Percentiles rank a stretch among this genome's conserved stretches.
Evolutionary conservation across 2,888 invertebrate species (phyloP).

Genomic region (Vesta saturnalis): DNA sequence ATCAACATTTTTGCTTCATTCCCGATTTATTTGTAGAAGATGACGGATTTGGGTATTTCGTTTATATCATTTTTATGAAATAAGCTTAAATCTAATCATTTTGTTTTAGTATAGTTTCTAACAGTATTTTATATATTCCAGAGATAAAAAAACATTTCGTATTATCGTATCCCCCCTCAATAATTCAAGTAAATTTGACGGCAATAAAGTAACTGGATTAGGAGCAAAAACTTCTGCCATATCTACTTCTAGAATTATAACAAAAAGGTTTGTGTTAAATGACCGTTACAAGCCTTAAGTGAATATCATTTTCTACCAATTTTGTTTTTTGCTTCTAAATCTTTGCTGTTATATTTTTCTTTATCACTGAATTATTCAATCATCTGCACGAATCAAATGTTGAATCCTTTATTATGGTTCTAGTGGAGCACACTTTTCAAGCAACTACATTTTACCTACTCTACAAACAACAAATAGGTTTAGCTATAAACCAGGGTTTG

Average conservation of each 20-base stretch:
- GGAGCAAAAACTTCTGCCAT: constrained; percentile 51
- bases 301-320: not conserved
- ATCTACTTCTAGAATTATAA: constrained; percentile 53
- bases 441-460: constrained; percentile 18
- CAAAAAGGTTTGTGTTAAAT: constrained; percentile 56
- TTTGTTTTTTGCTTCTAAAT: not conserved
- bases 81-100: too few relatives aligned
- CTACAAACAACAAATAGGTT: constrained; percentile 11
- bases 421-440: constrained; percentile 12
- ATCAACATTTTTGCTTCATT: too few relatives aligned
- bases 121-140: too few relatives aligned
- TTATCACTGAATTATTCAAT: too few relatives aligned
- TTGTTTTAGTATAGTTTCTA: too few relatives aligned
- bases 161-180: constrained; percentile 46
- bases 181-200: constrained; percentile 47
- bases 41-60: too few relatives aligned
- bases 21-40: too few relatives aligned
- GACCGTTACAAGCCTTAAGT: not conserved
- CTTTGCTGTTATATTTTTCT: too few relatives aligned
- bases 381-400: too few relatives aligned
- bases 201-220: constrained; percentile 53
- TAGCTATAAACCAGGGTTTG: constrained; percentile 16
- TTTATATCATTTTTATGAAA: too few relatives aligned
- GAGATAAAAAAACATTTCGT: constrained; percentile 25
- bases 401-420: constrained; percentile 9